phyloP scores from a whole-genome alignment of 2,113 vertebrate genomes.

The Galeopterus variegatus region DNA sequence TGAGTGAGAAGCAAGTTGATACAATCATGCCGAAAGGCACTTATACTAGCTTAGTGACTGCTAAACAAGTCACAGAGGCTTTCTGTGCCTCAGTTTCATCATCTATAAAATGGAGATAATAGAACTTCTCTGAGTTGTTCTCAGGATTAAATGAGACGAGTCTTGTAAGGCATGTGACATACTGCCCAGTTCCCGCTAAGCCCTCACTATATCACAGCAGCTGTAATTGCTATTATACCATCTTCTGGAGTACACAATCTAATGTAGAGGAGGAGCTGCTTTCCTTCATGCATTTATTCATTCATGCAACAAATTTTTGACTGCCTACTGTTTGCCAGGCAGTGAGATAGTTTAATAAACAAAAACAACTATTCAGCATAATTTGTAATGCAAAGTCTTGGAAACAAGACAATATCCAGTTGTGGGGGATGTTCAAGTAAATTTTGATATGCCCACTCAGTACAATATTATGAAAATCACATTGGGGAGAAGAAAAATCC shows the following conservation, averaged over 20 bases:
- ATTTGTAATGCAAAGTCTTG: neutral
- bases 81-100: neutral
- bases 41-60: neutral
- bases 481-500: neutral
- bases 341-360: neutral
- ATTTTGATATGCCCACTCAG: neutral
- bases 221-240: neutral
- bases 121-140: neutral
- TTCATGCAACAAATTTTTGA: neutral
- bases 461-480: constrained; percentile 1
- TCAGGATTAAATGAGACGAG: neutral
- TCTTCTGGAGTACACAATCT: neutral
- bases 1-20: neutral
- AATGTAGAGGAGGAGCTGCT: neutral
- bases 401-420: neutral
- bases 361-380: neutral
- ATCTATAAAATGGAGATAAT: neutral
- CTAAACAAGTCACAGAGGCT: neutral
- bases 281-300: neutral
- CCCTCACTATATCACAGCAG: neutral
- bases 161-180: neutral
- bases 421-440: neutral
- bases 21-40: neutral
- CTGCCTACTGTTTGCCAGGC: neutral
- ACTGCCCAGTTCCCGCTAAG: neutral